Evolutionary conservation across 2,113 vertebrate genomes (phyloP).

Genomic region (Cyprinodon variegatus): DNA sequence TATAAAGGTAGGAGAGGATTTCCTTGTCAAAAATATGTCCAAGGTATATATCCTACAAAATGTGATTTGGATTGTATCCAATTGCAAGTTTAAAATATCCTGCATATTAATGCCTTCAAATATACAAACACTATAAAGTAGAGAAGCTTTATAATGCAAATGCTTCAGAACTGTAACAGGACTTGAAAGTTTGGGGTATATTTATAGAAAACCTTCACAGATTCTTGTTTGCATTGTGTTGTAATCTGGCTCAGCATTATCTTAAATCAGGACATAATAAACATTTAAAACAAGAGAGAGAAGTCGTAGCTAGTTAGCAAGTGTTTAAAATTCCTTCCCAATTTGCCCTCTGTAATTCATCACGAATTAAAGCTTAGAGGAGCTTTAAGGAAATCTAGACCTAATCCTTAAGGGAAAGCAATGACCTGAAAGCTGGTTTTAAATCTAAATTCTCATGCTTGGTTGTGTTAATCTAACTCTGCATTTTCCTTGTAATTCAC

Average conservation of each 20-base stretch:
- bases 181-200: too few relatives aligned
- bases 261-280: constrained; percentile 10
- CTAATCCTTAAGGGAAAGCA: constrained; percentile 11
- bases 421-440: constrained; percentile 46
- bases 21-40: too few relatives aligned
- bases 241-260: constrained; percentile 14
- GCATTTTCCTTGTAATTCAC: constrained; percentile 65
- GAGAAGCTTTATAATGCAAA: too few relatives aligned
- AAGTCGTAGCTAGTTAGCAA: constrained; percentile 19
- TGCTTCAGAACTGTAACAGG: too few relatives aligned
- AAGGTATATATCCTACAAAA: too few relatives aligned
- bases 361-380: constrained; percentile 15
- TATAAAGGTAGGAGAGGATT: too few relatives aligned
- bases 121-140: too few relatives aligned
- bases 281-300: background rate
- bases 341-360: constrained; percentile 16
- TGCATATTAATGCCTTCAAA: too few relatives aligned
- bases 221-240: background rate
- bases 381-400: constrained; percentile 25
- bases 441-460: constrained; percentile 16
- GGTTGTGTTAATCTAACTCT: constrained; percentile 40
- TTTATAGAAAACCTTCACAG: too few relatives aligned
- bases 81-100: too few relatives aligned
- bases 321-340: constrained; percentile 19
- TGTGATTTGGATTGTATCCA: too few relatives aligned